Evolutionary conservation across 2,113 vertebrate genomes (phyloP).

Genomic region (Ornithorhynchus anatinus): DNA sequence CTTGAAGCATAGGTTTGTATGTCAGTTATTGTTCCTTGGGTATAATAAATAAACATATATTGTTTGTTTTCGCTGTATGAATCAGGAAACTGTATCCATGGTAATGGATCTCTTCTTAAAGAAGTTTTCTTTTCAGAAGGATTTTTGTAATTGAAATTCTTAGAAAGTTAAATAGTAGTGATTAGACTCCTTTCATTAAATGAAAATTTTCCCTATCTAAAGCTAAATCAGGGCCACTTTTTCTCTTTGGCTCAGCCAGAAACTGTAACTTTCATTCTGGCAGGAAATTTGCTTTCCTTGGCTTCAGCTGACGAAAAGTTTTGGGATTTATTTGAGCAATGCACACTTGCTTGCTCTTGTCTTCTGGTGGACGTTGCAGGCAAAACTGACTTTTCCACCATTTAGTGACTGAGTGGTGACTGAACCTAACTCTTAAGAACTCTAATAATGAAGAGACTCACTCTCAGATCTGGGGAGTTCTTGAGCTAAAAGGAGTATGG

Average conservation of each 20-base stretch:
- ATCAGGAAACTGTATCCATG: conserved; percentile 3
- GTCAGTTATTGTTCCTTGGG: conserved; percentile 5
- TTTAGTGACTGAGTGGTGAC: too few species aligned
- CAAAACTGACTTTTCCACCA: too few species aligned
- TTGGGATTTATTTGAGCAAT: background rate
- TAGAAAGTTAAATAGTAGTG: background rate
- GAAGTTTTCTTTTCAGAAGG: conserved; percentile 5
- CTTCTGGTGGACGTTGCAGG: too few species aligned
- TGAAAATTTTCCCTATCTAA: conserved; percentile 1
- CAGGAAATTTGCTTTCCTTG: background rate
- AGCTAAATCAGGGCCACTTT: conserved; percentile 5
- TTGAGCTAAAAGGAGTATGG: too few species aligned
- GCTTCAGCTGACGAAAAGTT: background rate
- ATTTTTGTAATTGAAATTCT: background rate
- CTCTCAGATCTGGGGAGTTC: too few species aligned
- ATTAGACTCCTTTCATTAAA: conserved; percentile 18
- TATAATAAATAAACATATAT: background rate
- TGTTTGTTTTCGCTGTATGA: conserved; percentile 7
- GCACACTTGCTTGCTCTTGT: too few species aligned
- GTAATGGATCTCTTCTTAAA: background rate
- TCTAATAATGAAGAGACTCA: too few species aligned
- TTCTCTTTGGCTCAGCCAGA: background rate
- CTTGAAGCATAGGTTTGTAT: conserved; percentile 3
- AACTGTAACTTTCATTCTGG: background rate
- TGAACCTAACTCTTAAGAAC: too few species aligned